phyloP scores from a whole-genome alignment of 1,140 invertebrate genomes.

The Eubasilissa regina region DNA sequence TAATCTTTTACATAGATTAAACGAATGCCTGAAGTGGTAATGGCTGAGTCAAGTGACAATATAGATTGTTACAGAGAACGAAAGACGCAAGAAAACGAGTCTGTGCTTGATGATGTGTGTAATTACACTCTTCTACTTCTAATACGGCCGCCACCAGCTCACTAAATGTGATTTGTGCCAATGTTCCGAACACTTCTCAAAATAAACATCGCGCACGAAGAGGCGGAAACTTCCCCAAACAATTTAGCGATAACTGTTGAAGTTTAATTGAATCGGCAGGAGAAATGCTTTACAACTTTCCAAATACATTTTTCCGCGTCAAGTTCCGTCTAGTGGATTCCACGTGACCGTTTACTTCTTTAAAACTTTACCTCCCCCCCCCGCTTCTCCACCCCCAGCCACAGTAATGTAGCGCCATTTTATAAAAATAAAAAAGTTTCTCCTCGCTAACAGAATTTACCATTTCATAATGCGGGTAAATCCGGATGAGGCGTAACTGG shows the following conservation, averaged over 20 bases:
- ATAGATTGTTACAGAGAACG: too few relatives aligned
- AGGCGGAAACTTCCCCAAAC: not conserved
- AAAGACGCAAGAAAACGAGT: too few relatives aligned
- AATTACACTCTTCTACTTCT: too few relatives aligned
- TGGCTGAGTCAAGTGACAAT: too few relatives aligned
- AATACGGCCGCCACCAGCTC: too few relatives aligned
- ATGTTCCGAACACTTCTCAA: too few relatives aligned
- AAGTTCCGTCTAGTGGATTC: slow-evolving; percentile 1
- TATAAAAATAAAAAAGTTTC: slow-evolving; percentile 45
- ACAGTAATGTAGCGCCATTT: slow-evolving; percentile 34
- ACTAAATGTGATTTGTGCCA: too few relatives aligned
- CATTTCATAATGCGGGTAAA: slow-evolving; percentile 41
- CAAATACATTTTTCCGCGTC: slow-evolving; percentile 30
- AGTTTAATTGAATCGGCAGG: slow-evolving; percentile 25
- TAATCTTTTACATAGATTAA: too few relatives aligned
- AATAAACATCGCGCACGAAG: not conserved
- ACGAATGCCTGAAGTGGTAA: too few relatives aligned
- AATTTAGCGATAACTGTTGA: slow-evolving; percentile 1
- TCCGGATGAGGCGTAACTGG: slow-evolving; percentile 39
- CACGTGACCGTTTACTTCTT: slow-evolving; percentile 31
- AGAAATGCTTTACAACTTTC: slow-evolving; percentile 21
- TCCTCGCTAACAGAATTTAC: slow-evolving; percentile 41
- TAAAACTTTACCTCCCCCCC: slow-evolving; percentile 9
- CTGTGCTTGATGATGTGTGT: too few relatives aligned
- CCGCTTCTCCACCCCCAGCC: not conserved